Evolutionary conservation across 2,113 vertebrate species (phyloP).

Genomic region (Neolamprologus modestus): DNA sequence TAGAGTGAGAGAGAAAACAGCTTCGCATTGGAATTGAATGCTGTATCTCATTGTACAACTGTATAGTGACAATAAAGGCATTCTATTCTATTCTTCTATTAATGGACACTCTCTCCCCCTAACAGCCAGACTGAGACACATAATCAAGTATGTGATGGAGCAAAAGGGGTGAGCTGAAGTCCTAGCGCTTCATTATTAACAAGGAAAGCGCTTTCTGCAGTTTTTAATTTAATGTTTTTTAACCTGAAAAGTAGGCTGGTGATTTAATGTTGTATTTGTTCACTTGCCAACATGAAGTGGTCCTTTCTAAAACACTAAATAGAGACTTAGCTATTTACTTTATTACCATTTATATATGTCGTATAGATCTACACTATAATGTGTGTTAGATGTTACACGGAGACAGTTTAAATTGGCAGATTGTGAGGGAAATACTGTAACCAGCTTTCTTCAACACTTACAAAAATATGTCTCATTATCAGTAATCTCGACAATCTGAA

Average conservation of each 20-base stretch:
- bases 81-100: neutral
- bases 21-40: neutral
- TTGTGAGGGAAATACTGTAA: neutral
- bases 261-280: neutral
- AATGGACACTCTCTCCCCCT: neutral
- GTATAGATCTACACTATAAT: neutral
- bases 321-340: neutral
- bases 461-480: neutral
- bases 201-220: neutral
- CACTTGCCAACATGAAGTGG: neutral
- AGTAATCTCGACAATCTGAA: neutral
- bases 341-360: neutral
- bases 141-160: neutral
- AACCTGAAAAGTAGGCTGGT: neutral
- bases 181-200: neutral
- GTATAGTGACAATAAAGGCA: neutral
- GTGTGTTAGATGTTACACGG: neutral
- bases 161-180: neutral
- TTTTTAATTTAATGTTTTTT: neutral
- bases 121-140: neutral
- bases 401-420: neutral
- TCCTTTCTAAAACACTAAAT: neutral
- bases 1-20: neutral
- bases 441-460: neutral
- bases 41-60: neutral